Conservation (phyloP, 23 tunicate species). For the Diplosoma virens region DNA sequence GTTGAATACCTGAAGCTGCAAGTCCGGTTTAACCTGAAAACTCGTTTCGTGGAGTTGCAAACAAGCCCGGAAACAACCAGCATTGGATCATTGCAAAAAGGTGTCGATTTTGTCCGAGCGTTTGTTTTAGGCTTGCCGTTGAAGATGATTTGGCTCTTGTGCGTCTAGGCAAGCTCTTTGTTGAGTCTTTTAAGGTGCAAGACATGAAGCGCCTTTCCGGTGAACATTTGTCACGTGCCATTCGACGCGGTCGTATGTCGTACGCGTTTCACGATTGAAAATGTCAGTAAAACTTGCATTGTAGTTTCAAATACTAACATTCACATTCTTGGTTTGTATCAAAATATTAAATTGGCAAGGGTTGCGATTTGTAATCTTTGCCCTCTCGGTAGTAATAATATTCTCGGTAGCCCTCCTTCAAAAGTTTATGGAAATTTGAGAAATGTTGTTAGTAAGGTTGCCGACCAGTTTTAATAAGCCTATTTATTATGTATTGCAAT, state of each 20-base stretch:
- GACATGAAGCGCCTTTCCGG: slow-evolving; percentile 93
- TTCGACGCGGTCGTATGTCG: slow-evolving; percentile 89
- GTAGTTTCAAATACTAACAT: slow-evolving; percentile 81
- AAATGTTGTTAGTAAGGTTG: slow-evolving; percentile 64
- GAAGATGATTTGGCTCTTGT: slow-evolving; percentile 96
- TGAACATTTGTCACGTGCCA: slow-evolving; percentile 87
- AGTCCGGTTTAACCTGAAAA: slow-evolving; percentile 79
- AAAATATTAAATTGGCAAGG: slow-evolving; percentile 81
- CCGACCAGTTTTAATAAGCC: slow-evolving; percentile 70
- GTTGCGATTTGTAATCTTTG: slow-evolving; percentile 87
- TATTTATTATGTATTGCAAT: too few relatives aligned
- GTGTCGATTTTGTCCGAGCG: slow-evolving; percentile 86
- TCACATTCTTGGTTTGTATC: slow-evolving; percentile 88
- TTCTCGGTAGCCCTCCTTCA: slow-evolving; percentile 85
- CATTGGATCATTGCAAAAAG: slow-evolving; percentile 80
- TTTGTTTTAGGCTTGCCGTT: slow-evolving; percentile 83
- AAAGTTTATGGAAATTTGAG: slow-evolving; percentile 96
- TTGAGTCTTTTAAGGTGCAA: slow-evolving; percentile 83
- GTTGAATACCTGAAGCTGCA: slow-evolving; percentile 83
- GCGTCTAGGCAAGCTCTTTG: slow-evolving; percentile 83
- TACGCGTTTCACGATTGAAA: slow-evolving; percentile 87
- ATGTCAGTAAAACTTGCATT: slow-evolving; percentile 92
- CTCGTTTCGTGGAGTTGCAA: slow-evolving; percentile 73
- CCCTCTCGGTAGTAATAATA: too few relatives aligned
- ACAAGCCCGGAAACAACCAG: slow-evolving; percentile 71